A percentile compares a stretch with the other conserved stretches of the same genome.
These are phyloP conservation scores for Otus sunia DNA, from an alignment of 2,113 vertebrate genomes.

Conservation along the genomic window DNA sequence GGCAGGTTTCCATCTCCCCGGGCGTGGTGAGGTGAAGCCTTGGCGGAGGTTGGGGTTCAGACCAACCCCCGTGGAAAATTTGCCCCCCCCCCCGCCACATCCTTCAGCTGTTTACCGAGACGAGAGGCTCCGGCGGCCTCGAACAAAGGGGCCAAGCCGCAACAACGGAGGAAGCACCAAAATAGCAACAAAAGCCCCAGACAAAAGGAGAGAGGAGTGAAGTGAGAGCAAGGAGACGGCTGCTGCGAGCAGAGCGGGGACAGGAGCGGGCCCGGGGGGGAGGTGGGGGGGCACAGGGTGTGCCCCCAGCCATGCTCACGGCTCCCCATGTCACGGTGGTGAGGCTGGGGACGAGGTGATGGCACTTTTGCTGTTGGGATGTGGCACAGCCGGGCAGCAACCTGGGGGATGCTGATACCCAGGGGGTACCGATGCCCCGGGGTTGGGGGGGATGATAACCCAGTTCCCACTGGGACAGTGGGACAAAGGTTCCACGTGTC, in stretches of 20 bases:
- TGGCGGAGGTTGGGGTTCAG: neutral
- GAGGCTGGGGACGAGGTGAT: neutral
- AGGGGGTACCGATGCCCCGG: no score
- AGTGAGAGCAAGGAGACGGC: neutral
- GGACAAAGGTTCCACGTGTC: fast-evolving
- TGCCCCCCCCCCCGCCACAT: conserved; percentile 53
- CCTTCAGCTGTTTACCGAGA: conserved; percentile 74
- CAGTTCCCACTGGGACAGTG: fast-evolving
- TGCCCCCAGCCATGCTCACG: neutral
- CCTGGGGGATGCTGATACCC: neutral
- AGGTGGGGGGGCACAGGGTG: neutral
- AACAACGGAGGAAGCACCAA: conserved; percentile 59
- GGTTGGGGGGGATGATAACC: neutral
- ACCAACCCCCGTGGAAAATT: conserved; percentile 69
- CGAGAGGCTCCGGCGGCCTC: conserved; percentile 36
- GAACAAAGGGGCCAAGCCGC: conserved; percentile 51
- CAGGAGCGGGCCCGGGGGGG: neutral
- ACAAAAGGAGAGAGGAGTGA: neutral
- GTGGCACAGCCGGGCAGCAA: fast-evolving
- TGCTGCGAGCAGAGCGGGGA: neutral
- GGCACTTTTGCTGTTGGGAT: neutral
- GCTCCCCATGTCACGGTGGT: neutral
- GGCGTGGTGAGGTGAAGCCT: neutral
- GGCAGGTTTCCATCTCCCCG: neutral
- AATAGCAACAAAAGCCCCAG: conserved; percentile 67